Conservation (phyloP, 2,113 vertebrate species). For the Ophiodon elongatus region DNA sequence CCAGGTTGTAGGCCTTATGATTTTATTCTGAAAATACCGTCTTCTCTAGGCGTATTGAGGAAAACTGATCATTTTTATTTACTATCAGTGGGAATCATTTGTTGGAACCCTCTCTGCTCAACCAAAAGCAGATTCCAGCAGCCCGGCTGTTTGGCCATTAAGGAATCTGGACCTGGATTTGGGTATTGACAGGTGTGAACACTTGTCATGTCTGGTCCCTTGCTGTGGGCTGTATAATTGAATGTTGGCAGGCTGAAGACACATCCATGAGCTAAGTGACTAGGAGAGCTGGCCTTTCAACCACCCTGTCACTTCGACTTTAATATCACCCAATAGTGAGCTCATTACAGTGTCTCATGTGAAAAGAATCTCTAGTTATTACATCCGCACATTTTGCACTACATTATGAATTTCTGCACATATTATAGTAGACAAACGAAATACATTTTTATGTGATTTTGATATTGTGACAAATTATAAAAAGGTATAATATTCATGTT, state of each 20-base stretch:
- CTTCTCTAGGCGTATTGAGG: neutral
- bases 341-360: slow-evolving; percentile 29
- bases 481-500: neutral
- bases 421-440: neutral
- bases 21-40: neutral
- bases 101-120: slow-evolving; percentile 1
- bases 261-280: slow-evolving; percentile 50
- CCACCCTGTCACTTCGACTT: slow-evolving; percentile 52
- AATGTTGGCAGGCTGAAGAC: slow-evolving; percentile 59
- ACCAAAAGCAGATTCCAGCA: neutral
- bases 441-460: neutral
- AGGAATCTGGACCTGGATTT: slow-evolving; percentile 29
- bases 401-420: neutral
- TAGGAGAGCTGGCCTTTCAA: slow-evolving; percentile 47
- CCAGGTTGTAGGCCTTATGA: neutral
- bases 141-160: slow-evolving; percentile 27
- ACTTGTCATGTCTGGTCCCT: slow-evolving; percentile 34
- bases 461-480: neutral
- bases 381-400: neutral
- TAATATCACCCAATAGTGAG: slow-evolving; percentile 25
- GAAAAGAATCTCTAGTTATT: neutral
- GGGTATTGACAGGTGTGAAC: slow-evolving; percentile 52
- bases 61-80: neutral
- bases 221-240: slow-evolving; percentile 45
- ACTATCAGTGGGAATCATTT: neutral